A percentile compares a stretch with the other conserved stretches of the same genome.
Evolutionary conservation across 1,140 invertebrate species (phyloP).

Genomic region (Hycleus phaleratus): DNA sequence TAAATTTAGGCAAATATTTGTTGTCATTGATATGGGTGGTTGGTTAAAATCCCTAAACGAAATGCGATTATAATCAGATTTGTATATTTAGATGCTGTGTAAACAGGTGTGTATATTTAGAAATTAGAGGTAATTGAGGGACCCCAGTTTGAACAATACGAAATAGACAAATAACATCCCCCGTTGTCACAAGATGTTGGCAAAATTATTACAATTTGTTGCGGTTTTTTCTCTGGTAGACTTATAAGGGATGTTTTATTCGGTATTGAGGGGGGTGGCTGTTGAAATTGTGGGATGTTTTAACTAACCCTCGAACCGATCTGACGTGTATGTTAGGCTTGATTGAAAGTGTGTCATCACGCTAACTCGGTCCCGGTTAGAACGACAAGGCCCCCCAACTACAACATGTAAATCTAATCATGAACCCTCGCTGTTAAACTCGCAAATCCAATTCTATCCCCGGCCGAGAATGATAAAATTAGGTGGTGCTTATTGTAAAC

Average conservation of each 20-base stretch:
- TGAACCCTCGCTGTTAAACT: conserved; percentile 37
- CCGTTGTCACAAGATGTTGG: too few relatives aligned
- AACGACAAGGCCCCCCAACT: conserved; percentile 22
- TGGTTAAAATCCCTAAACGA: too few relatives aligned
- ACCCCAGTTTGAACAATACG: too few relatives aligned
- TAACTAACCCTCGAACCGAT: conserved; percentile 15
- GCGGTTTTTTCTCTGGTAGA: too few relatives aligned
- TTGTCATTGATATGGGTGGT: too few relatives aligned
- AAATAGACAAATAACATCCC: too few relatives aligned
- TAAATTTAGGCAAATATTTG: not conserved
- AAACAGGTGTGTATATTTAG: too few relatives aligned
- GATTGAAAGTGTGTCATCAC: conserved; percentile 33
- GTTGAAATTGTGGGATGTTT: not conserved
- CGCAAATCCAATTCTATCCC: conserved; percentile 40
- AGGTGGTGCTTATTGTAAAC: conserved; percentile 44
- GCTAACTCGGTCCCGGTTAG: conserved; percentile 18
- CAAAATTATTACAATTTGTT: too few relatives aligned
- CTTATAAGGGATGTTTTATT: not conserved
- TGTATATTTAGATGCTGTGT: too few relatives aligned
- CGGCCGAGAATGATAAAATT: conserved; percentile 42
- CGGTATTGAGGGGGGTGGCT: not conserved
- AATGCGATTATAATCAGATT: too few relatives aligned
- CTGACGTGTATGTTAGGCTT: conserved; percentile 22
- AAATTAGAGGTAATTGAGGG: too few relatives aligned
- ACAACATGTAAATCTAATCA: conserved; percentile 42